Base-by-base conservation (phyloP, 2,113 vertebrate species). In the Paradisaea rubra region DNA sequence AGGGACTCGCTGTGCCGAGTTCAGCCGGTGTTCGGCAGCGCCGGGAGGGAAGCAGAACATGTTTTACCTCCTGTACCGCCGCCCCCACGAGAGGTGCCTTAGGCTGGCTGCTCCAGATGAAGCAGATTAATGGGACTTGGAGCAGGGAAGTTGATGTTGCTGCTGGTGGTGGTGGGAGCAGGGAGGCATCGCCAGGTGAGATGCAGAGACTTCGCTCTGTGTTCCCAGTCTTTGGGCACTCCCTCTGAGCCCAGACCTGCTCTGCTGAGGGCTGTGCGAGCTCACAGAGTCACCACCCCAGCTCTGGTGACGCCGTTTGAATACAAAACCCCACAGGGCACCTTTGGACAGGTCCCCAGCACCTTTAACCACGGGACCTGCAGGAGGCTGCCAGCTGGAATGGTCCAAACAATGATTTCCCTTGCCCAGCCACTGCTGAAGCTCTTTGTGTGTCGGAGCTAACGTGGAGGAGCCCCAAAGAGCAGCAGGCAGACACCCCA, bases 171-270 rank as follows among this genome's bases (percentile, higher is more conserved):
- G 87, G 9, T 54, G 52, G 91, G 82, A 87, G 31, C 61, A 39
- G 82, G 20, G 45, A 52, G 4, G 15, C 30, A 3, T 15, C 20
- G 8, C 16, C 1, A 22, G 22, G 24, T 8, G 47, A 47, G 65
- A 2, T 5, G 5, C 21, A 37, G 60, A 52, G 53, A 17, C 77
- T 18, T 23, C 9, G 0, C 22, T 31, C 18, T 2, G 0, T 6
- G 0, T 59, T 64, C 5, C 42, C 25, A 10, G 9, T 6, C 47
- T 33, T 16, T 3, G 22, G 33, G 33, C 41, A 9, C 35, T 19
- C 39, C 66, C 76, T 25, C 8, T 2, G 50, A 64, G 56, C 71
- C 70, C 47, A 11, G 0, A 9, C 7, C 52, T 30, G 39, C 6
- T 52, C 53, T 39, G 41, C 70, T 28, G 61, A 19, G 76, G 37